These are phyloP conservation scores for Bathynomus jamesi DNA, from an alignment of 1,140 invertebrate genomes.

Conservation along the genomic window DNA sequence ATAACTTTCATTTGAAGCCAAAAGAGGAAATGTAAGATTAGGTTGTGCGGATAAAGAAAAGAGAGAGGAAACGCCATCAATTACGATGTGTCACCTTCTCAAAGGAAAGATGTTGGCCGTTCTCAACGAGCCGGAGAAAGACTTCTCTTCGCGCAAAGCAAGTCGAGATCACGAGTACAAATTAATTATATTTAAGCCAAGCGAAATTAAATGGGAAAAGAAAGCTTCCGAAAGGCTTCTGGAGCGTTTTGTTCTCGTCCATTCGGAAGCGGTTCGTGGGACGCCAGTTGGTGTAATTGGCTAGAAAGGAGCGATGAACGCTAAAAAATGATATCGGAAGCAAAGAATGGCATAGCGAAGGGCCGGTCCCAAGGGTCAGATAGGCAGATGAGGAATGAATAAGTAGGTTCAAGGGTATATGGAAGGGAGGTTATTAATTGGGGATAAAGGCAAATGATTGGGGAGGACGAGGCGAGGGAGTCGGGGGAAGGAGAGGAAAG, in stretches of 20 bases:
- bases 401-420: neutral
- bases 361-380: neutral
- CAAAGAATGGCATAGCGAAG: neutral
- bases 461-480: neutral
- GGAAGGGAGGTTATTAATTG: neutral
- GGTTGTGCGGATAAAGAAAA: neutral
- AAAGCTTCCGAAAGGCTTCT: neutral
- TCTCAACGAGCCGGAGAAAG: neutral
- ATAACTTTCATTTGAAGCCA: no score
- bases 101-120: neutral
- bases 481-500: neutral
- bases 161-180: neutral
- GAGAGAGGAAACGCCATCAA: neutral
- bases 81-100: no score
- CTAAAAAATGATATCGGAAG: neutral
- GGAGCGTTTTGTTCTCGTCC: neutral
- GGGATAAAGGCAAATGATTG: neutral
- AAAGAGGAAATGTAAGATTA: neutral
- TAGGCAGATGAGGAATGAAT: slow-evolving; percentile 1
- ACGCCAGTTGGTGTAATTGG: neutral
- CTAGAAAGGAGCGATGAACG: neutral
- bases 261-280: neutral
- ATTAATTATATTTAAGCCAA: neutral
- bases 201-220: neutral
- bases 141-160: neutral